Base-by-base conservation (phyloP, 2,888 invertebrate species). In the Cecidostiba fungosa region DNA sequence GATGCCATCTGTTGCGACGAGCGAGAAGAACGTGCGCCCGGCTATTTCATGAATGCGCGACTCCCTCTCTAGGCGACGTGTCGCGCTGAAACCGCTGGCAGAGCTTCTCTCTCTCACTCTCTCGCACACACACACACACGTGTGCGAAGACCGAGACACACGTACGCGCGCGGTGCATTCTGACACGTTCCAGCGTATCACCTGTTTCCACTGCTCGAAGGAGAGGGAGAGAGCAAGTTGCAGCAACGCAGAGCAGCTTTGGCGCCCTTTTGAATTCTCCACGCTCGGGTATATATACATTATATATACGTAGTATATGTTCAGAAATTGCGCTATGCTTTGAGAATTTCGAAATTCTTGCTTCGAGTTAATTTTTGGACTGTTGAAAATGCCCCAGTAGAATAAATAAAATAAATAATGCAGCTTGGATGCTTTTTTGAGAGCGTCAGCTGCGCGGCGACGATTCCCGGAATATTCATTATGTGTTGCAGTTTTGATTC, bases 21-120 rank as follows among this genome's bases (percentile, higher is more conserved):
- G 87, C 87, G 82, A 87, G 88, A 88, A 89, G 89, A 90, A 89
- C 89, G 88, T 85, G 77, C 87, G 87, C 89, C 86, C 87, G 89
- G 89, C 88, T 90, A 91, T 91, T 91, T 89, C 89, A 90, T 89
- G 91, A 90, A 91, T 90, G 89, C 87, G 85, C 88, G 89, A 90
- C 89, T 88, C 43, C 50, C 78, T 54, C 43, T 62, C 78, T 54
- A 66, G 59, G 78, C 84, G 80, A 77, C 77, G 70, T 80, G 83
- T 85, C 85, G 81, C 50, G 23, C 32, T 59, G 19, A n/a, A 81
- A 72, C 80, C 77, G 82, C 54, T 86, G 82, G 82, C 84, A 87
- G 80, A 83, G 81, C 85, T 86, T 82, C 84, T 69, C 47, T 36
- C 32, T 77, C 70, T 78, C 74, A 0, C 6, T 19, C 73, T 29